These are phyloP conservation scores for Vombatus ursinus DNA, from an alignment of 2,113 vertebrate genomes.

Conservation along the genomic window DNA sequence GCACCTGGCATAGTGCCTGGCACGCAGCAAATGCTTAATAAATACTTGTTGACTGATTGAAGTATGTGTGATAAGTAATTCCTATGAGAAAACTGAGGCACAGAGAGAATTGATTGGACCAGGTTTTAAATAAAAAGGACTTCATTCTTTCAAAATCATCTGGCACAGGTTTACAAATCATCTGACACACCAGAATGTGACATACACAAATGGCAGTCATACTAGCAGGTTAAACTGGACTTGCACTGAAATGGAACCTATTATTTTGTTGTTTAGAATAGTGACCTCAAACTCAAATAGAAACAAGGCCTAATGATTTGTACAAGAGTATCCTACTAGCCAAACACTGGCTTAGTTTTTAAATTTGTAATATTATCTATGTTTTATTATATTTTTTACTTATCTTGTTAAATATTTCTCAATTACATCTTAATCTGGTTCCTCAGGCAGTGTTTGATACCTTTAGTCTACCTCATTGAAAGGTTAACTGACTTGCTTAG, in stretches of 20 bases:
- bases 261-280: background rate
- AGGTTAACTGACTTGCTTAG: background rate
- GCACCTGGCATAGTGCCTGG: background rate
- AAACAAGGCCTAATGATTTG: background rate
- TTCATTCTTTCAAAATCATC: background rate
- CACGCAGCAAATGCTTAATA: background rate
- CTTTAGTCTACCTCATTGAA: background rate
- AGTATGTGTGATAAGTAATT: background rate
- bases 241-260: background rate
- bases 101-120: background rate
- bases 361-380: background rate
- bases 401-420: background rate
- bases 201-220: constrained; percentile 5
- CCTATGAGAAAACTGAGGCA: background rate
- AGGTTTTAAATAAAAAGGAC: background rate
- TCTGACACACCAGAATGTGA: background rate
- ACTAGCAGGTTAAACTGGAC: background rate
- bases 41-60: background rate
- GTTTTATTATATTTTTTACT: background rate
- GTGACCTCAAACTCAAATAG: background rate
- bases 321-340: background rate
- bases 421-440: background rate
- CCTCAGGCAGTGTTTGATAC: no score
- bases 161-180: background rate
- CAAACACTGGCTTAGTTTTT: background rate